phyloP scores from a whole-genome alignment of 2,113 vertebrate species.

The Cynocephalus volans region DNA sequence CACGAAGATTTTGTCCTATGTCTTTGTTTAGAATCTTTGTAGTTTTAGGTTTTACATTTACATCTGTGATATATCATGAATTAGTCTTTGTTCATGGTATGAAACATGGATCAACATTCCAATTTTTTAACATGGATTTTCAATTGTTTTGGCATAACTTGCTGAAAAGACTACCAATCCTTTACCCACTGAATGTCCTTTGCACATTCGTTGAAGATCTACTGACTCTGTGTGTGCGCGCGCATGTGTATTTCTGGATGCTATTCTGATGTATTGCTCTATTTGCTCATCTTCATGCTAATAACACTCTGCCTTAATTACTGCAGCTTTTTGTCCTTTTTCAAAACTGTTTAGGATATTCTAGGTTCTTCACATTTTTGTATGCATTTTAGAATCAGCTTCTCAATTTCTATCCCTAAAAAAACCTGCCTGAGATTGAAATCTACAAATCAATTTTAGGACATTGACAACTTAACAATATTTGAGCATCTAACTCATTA shows the following conservation, averaged over 20 bases:
- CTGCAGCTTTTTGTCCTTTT: not conserved
- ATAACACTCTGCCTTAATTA: not conserved
- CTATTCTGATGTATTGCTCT: not conserved
- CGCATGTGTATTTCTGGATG: not conserved
- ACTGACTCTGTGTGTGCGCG: not conserved
- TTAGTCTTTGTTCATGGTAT: not conserved
- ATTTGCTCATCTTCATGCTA: not conserved
- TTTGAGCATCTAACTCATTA: not conserved
- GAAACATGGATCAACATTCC: not conserved
- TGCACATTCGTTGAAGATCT: not conserved
- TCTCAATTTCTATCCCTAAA: not conserved
- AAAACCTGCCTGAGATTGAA: not conserved
- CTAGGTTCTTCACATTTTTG: not conserved
- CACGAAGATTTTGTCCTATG: not conserved
- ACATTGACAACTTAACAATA: not conserved
- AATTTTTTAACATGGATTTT: not conserved
- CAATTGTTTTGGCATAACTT: not conserved
- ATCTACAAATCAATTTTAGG: not conserved
- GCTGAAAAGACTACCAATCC: not conserved
- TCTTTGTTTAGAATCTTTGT: not conserved
- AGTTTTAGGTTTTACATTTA: not conserved
- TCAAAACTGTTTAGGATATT: not conserved
- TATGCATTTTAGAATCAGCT: not conserved
- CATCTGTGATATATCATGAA: not conserved
- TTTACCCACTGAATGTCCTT: not conserved